Percentiles rank a stretch among this genome's conserved stretches.
phyloP scores from a whole-genome alignment of 2,888 invertebrate species.

The Rhodophaea formosa region DNA sequence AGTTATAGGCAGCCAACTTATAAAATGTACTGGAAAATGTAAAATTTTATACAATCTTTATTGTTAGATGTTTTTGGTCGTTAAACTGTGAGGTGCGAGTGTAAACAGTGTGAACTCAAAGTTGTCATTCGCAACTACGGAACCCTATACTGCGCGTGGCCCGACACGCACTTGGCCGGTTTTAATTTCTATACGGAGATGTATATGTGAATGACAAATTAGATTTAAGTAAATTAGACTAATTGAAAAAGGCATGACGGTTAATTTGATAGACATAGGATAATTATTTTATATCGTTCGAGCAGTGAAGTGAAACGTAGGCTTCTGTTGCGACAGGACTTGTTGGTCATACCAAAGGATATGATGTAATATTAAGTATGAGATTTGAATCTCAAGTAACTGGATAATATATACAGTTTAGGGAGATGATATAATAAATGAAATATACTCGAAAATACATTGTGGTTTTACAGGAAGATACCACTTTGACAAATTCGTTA shows the following conservation, averaged over 20 bases:
- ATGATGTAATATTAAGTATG: not conserved
- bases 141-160: too few species aligned
- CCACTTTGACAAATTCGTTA: too few species aligned
- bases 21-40: too few species aligned
- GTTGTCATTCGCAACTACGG: too few species aligned
- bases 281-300: not conserved
- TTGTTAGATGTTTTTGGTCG: too few species aligned
- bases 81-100: too few species aligned
- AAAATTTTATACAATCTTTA: too few species aligned
- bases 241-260: not conserved
- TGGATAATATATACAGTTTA: not conserved
- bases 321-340: not conserved
- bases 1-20: too few species aligned
- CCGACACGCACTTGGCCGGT: too few species aligned
- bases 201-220: not conserved
- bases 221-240: not conserved
- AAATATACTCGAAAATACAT: not conserved
- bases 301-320: constrained; percentile 6
- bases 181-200: not conserved
- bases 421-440: not conserved
- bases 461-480: not conserved
- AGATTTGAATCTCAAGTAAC: not conserved
- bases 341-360: not conserved
- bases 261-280: not conserved
- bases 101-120: too few species aligned